These are phyloP conservation scores for Clarias magur DNA, from an alignment of 2,113 vertebrate species.

Conservation along the genomic window DNA sequence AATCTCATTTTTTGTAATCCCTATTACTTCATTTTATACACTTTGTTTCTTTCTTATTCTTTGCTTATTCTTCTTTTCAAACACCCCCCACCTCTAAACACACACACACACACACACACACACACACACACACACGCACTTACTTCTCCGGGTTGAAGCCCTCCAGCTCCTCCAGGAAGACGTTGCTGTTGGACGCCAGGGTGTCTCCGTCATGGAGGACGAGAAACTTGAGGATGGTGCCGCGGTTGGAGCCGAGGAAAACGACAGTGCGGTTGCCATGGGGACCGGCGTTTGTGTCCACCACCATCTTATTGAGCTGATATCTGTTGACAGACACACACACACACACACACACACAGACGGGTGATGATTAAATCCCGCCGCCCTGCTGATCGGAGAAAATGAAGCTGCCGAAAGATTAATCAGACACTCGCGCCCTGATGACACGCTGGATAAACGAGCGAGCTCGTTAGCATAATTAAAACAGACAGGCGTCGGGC, in stretches of 20 bases:
- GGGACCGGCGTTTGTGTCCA: constrained; percentile 85
- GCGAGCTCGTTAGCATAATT: constrained; percentile 64
- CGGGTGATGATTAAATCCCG: neutral
- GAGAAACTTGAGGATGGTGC: constrained; percentile 92
- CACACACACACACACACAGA: neutral
- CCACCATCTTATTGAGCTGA: constrained; percentile 89
- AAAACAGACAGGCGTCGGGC: constrained; percentile 58
- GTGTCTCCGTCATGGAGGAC: constrained; percentile 80
- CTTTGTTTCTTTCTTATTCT: too few species aligned
- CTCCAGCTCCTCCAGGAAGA: constrained; percentile 93
- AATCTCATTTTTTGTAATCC: too few species aligned
- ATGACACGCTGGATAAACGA: constrained; percentile 59
- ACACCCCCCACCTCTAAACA: neutral
- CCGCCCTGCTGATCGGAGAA: constrained; percentile 28
- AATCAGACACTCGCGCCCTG: constrained; percentile 45
- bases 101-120: constrained; percentile 19
- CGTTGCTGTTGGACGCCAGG: constrained; percentile 72
- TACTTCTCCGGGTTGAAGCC: constrained; percentile 91
- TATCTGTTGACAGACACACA: constrained; percentile 72
- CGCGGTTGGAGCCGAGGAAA: constrained; percentile 89
- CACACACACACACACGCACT: constrained; percentile 40
- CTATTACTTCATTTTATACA: too few species aligned
- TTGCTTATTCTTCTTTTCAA: too few species aligned
- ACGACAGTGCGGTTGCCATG: constrained; percentile 87
- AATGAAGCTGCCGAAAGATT: neutral